Evolutionary conservation across 2,888 invertebrate genomes (phyloP).

Genomic region (Metallyticus violacea): DNA sequence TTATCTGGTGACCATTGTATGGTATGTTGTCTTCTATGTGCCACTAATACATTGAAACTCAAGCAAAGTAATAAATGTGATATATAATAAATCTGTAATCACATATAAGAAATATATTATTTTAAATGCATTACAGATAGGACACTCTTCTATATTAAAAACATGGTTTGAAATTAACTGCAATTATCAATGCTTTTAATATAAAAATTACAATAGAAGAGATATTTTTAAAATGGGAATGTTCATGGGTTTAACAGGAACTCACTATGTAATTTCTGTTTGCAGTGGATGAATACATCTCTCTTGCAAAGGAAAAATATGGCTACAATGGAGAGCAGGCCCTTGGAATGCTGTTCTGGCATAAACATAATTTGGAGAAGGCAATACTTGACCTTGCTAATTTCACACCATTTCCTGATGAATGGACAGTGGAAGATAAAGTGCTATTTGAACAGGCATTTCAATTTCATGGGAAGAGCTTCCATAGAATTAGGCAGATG

Average conservation of each 20-base stretch:
- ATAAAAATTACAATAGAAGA: too few species aligned
- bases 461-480: slow-evolving; percentile 97
- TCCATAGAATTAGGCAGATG: slow-evolving; percentile 96
- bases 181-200: background rate
- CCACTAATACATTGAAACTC: too few species aligned
- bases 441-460: slow-evolving; percentile 97
- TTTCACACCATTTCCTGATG: slow-evolving; percentile 96
- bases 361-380: slow-evolving; percentile 90
- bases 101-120: too few species aligned
- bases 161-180: too few species aligned
- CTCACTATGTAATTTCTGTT: background rate
- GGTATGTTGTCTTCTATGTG: too few species aligned
- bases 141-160: too few species aligned
- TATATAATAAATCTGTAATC: too few species aligned
- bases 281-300: slow-evolving; percentile 94
- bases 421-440: slow-evolving; percentile 98
- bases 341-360: slow-evolving; percentile 96
- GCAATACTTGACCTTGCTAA: slow-evolving; percentile 92
- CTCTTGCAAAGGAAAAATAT: slow-evolving; percentile 93
- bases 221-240: too few species aligned
- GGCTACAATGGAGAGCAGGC: slow-evolving; percentile 98
- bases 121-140: too few species aligned
- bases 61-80: too few species aligned
- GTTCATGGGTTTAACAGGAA: background rate
- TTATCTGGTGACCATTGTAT: too few species aligned